Evolutionary conservation across 1,140 invertebrate genomes (phyloP).

Genomic region (Drosophila orena): DNA sequence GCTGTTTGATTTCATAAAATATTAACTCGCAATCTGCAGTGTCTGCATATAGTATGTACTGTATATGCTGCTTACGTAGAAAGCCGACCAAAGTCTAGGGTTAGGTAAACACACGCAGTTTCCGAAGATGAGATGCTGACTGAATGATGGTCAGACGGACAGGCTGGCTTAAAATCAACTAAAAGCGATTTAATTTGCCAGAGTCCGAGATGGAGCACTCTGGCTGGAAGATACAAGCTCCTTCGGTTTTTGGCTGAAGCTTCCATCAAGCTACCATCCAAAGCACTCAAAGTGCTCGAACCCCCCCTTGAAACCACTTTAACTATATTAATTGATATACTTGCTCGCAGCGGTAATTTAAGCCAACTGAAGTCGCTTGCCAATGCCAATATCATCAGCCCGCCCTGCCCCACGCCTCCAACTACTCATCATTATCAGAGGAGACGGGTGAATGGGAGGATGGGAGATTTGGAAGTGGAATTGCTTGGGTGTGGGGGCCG

Average conservation of each 20-base stretch:
- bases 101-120: constrained; percentile 53
- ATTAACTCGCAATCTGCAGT: constrained; percentile 79
- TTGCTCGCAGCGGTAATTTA: constrained; percentile 79
- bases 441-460: too few species aligned
- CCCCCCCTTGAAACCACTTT: constrained; percentile 59
- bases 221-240: constrained; percentile 31
- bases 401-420: neutral
- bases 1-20: constrained; percentile 80
- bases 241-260: constrained; percentile 27
- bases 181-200: constrained; percentile 66
- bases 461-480: constrained; percentile 4
- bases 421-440: constrained; percentile 7
- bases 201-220: constrained; percentile 28
- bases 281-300: constrained; percentile 1
- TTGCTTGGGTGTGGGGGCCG: constrained; percentile 15
- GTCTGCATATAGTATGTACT: constrained; percentile 75
- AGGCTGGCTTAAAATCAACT: constrained; percentile 49
- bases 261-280: constrained; percentile 6
- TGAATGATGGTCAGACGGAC: constrained; percentile 9
- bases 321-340: constrained; percentile 84
- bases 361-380: constrained; percentile 73
- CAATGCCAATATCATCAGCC: constrained; percentile 64
- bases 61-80: constrained; percentile 28
- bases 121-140: constrained; percentile 43
- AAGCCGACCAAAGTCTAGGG: constrained; percentile 37